Base-by-base conservation (phyloP, 2,113 vertebrate species). In the Delphinapterus leucas region DNA sequence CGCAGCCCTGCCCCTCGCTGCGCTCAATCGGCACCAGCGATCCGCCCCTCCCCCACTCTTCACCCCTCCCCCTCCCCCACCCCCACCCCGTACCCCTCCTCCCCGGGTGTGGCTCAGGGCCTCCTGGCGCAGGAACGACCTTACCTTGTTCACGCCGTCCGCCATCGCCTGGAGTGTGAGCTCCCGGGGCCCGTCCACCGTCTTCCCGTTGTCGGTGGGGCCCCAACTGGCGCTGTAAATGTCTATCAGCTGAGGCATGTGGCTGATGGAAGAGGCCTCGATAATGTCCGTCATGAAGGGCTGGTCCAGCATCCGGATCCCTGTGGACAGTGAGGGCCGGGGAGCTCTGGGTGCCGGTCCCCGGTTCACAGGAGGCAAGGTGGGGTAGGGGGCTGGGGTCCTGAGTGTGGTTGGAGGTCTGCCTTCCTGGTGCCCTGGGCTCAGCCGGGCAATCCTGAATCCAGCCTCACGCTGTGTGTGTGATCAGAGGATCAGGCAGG, bases 201-300 rank as follows among this genome's bases (percentile, higher is more conserved):
- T 99, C 98, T 99, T 99, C 2, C 99, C 99, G 1, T 99, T 99
- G 97, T 99, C 99, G 0, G 99, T 99, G 9, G 99, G 99, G 28
- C 99, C 99, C 99, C 99, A 99, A 98, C 99, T 99, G 97, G 99
- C 99, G 21, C 99, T 99, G 95, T 99, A 99, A 92, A 99, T 99
- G 97, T 99, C 99, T 73, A 99, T 99, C 58, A 99, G 98, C 97
- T 99, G 99, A 5, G 99, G 99, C 99, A 99, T 99, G 92, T 99
- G 99, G 95, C 99, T 99, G 98, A 99, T 99, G 87, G 99, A 99
- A 7, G 99, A 99, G 41, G 99, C 99, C 97, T 99, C 99, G 2
- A 99, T 99, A 93, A 99, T 99, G 97, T 99, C 99, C 0, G 99
- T 99, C 99, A 99, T 99, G 81, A 99, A 99, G 0, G 99, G 99